phyloP scores from a whole-genome alignment of 2,888 invertebrate genomes.

The Poecilobothrus nobilitatus region DNA sequence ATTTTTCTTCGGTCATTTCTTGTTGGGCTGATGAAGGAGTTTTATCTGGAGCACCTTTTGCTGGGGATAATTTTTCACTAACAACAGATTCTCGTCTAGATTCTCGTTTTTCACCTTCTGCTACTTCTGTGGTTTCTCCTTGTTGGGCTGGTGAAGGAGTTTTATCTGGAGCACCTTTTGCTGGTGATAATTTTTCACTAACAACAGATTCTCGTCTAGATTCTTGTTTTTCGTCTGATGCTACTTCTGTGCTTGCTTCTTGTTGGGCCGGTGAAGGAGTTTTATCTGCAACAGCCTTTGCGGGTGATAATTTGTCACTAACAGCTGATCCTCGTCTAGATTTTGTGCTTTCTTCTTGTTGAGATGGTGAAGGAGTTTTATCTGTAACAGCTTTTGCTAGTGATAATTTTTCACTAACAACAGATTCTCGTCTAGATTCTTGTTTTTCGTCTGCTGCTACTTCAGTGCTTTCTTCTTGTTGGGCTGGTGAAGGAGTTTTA shows the following conservation, averaged over 20 bases:
- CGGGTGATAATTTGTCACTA: constrained; percentile 5
- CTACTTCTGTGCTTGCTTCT: constrained; percentile 10
- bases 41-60: not conserved
- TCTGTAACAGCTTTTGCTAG: not conserved
- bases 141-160: constrained; percentile 10
- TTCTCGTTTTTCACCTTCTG: constrained; percentile 8
- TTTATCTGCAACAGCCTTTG: not conserved
- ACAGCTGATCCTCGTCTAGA: constrained; percentile 10
- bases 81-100: constrained; percentile 17
- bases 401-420: constrained; percentile 15
- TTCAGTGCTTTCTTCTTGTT: not conserved
- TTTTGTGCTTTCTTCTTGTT: not conserved
- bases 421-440: constrained; percentile 14
- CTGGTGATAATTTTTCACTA: constrained; percentile 8
- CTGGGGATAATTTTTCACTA: constrained; percentile 9
- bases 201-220: constrained; percentile 17
- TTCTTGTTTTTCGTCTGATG: not conserved
- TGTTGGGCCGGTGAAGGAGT: not conserved
- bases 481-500: not conserved
- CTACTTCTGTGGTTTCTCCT: constrained; percentile 11
- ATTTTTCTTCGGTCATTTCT: constrained; percentile 27
- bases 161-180: constrained; percentile 11
- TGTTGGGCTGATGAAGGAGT: not conserved
- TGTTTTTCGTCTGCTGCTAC: constrained; percentile 10
- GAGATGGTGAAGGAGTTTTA: not conserved